Evolutionary conservation across 2,797 vertebrate genomes (phyloP).

Genomic region (Phaenicophaeus curvirostris): DNA sequence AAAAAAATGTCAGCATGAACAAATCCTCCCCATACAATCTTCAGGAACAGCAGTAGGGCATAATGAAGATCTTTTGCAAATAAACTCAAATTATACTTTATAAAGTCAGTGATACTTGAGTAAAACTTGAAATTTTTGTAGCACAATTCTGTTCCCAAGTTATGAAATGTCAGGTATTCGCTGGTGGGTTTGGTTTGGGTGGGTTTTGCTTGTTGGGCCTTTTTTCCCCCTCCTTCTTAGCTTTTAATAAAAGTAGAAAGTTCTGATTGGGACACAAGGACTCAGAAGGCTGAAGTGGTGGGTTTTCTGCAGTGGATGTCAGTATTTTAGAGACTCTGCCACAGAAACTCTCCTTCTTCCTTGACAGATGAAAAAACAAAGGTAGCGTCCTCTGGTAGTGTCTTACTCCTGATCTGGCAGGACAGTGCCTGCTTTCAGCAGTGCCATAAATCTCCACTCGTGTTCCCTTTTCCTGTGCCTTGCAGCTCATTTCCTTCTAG

Average conservation of each 20-base stretch:
- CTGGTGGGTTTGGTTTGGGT: neutral
- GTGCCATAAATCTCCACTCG: conserved; percentile 67
- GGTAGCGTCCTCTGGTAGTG: conserved; percentile 44
- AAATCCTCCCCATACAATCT: neutral
- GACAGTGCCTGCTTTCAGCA: conserved; percentile 62
- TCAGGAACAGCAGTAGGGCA: neutral
- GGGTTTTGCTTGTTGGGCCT: neutral
- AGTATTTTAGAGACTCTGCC: neutral
- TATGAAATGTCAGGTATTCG: neutral
- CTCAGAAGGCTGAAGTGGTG: neutral
- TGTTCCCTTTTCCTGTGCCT: conserved; percentile 69
- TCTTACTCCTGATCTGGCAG: conserved; percentile 48
- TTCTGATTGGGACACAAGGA: neutral
- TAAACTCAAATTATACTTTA: neutral
- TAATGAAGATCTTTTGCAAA: neutral
- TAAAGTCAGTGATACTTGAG: neutral
- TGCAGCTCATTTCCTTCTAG: conserved; percentile 70
- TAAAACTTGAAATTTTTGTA: neutral
- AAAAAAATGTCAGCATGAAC: neutral
- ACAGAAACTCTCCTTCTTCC: neutral
- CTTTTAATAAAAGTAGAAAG: neutral
- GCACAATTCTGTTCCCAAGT: neutral
- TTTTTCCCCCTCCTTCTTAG: neutral
- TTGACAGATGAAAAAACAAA: neutral
- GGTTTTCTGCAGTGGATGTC: neutral